Percentiles rank a stretch among this genome's conserved stretches.
phyloP scores from a whole-genome alignment of 2,888 invertebrate genomes.

The Eremobia ochroleuca region DNA sequence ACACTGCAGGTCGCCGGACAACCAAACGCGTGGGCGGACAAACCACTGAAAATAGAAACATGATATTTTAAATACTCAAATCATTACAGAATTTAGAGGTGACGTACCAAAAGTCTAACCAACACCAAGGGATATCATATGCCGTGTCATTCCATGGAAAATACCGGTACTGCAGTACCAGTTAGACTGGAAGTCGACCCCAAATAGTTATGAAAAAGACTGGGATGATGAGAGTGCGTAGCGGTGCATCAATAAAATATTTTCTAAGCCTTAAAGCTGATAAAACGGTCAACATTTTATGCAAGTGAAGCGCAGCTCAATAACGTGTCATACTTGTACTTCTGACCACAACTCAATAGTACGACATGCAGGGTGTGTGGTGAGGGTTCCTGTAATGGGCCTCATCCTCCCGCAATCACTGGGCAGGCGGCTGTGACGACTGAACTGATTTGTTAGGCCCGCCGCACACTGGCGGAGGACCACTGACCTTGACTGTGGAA shows the following conservation, averaged over 20 bases:
- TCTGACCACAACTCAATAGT: conserved; percentile 14
- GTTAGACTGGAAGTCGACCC: not conserved
- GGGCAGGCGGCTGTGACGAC: conserved; percentile 84
- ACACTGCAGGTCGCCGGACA: too few species aligned
- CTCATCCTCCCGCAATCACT: conserved; percentile 88
- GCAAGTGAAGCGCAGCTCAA: too few species aligned
- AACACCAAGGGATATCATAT: not conserved
- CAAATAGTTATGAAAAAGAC: too few species aligned
- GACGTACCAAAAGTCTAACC: not conserved
- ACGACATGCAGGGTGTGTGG: conserved; percentile 56
- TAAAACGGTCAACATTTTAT: too few species aligned
- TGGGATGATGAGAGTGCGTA: too few species aligned
- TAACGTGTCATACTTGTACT: conserved; percentile 14
- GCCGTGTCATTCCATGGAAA: too few species aligned
- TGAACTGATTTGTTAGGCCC: conserved; percentile 77
- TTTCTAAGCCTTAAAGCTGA: too few species aligned
- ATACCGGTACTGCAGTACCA: too few species aligned
- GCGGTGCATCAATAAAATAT: too few species aligned
- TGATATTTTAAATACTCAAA: not conserved
- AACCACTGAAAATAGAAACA: not conserved
- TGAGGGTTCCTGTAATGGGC: conserved; percentile 84
- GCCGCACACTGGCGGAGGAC: conserved; percentile 68
- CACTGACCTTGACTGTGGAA: conserved; percentile 41
- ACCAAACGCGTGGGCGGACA: too few species aligned
- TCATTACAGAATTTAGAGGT: not conserved